phyloP scores from a whole-genome alignment of 2,113 vertebrate species.

The Columbina picui region DNA sequence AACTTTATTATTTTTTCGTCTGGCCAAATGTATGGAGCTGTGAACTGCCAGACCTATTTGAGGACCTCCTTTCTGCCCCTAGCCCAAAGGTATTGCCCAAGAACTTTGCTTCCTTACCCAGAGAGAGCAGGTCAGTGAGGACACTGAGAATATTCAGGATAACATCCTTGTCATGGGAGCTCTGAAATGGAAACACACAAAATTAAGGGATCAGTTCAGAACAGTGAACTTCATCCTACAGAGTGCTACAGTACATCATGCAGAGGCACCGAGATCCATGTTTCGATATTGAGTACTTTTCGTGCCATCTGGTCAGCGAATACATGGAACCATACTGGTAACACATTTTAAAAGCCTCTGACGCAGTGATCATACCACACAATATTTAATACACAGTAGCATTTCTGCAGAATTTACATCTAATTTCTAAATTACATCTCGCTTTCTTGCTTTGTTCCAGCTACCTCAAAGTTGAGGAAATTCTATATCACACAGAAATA shows the following conservation, averaged over 20 bases:
- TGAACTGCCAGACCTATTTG: background rate
- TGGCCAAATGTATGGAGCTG: background rate
- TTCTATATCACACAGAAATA: background rate
- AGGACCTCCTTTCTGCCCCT: background rate
- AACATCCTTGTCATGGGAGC: constrained; percentile 79
- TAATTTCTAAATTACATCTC: background rate
- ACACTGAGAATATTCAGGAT: constrained; percentile 83
- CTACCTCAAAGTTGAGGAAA: background rate
- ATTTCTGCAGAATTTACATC: background rate
- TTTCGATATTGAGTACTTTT: background rate
- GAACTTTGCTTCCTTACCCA: constrained; percentile 78
- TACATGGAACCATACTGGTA: background rate
- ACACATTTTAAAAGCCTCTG: background rate
- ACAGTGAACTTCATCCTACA: background rate
- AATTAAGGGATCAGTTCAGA: background rate
- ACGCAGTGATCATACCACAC: background rate
- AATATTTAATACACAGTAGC: background rate
- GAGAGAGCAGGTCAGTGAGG: constrained; percentile 87
- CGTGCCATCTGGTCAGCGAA: background rate
- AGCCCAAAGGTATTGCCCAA: background rate
- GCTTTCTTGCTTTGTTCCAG: background rate
- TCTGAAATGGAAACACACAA: constrained; percentile 77
- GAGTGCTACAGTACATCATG: background rate
- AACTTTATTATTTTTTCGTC: background rate
- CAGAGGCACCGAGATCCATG: background rate